Evolutionary conservation across 1,140 invertebrate species (phyloP), one percentile per base, ranked within the genome.

Genomic region (Philaenus spumarius): DNA sequence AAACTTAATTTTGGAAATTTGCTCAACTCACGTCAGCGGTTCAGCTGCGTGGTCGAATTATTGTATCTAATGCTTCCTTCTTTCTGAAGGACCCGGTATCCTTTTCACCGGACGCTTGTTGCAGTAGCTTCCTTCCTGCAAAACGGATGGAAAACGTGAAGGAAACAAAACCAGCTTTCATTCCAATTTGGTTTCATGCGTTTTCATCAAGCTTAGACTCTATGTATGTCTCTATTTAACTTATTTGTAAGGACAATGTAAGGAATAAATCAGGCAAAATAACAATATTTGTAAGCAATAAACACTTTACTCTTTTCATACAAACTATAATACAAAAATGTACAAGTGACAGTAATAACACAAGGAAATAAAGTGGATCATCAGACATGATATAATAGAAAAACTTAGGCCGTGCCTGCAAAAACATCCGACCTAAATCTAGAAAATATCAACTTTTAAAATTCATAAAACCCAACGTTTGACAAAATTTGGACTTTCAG

Each of bases 241-340:
- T 30, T 30, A 5, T 20, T 14, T n/a, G 19, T 3, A 42, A 42
- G 40, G 40, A 20, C 14, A 5, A 3, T 42, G 40, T 15, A 42
- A 42, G 14, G 19, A 15, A 42, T 14, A 4, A 15, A 12, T 20
- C 6, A 46, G 43, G 43, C 3, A 20, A 12, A 20, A 20, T 15
- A 19, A 20, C 9, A 23, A 51, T 55, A 43, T 43, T 64, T 62
- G 69, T 72, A 75, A 76, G 74, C 74, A 73, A 74, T 76, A 74
- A 76, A 76, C 73, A 75, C 72, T 72, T 66, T 69, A 71, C 73
- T 75, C 75, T 74, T 75, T 77, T 75, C 68, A 74, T 76, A 77
- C 71, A 76, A 75, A 75, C 74, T 77, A 77, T 76, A 71, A 73
- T 77, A 77, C 74, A 77, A 77, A 77, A 77, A 66, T 63, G 50